A percentile compares a stretch with the other conserved stretches of the same genome.
Evolutionary conservation across 2,797 vertebrate species (phyloP).

Genomic region (Microctenopoma stevenorrisi): DNA sequence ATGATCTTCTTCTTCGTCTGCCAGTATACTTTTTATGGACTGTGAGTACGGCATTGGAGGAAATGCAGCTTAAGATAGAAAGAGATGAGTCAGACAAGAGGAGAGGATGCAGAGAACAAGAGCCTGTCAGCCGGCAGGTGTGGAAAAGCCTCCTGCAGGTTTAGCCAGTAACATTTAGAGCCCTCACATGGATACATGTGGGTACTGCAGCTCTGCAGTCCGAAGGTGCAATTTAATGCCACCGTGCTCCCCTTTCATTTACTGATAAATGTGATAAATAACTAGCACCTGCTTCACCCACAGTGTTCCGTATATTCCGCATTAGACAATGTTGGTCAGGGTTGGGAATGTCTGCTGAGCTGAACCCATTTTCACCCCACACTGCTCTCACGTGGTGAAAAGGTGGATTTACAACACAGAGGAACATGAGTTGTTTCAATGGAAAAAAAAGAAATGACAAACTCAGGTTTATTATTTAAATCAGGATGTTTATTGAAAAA

Average conservation of each 20-base stretch:
- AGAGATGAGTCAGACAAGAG: conserved; percentile 71
- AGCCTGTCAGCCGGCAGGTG: conserved; percentile 40
- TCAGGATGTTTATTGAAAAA: conserved; percentile 62
- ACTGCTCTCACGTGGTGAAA: conserved; percentile 60
- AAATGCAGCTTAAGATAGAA: conserved; percentile 73
- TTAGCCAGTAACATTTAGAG: conserved; percentile 20
- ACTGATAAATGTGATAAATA: neutral
- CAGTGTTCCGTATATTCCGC: conserved; percentile 6
- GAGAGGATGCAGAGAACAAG: conserved; percentile 37
- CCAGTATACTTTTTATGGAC: conserved; percentile 33
- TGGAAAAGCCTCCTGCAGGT: conserved; percentile 20
- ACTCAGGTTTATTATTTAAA: neutral
- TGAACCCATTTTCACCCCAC: conserved; percentile 26
- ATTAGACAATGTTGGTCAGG: neutral
- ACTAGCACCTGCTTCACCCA: neutral
- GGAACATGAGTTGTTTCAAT: conserved; percentile 16
- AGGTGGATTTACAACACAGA: conserved; percentile 38
- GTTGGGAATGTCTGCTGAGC: neutral
- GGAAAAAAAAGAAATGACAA: neutral
- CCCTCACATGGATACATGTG: conserved; percentile 41
- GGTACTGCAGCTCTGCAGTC: conserved; percentile 44
- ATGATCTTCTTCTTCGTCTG: conserved; percentile 20
- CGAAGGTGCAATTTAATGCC: neutral
- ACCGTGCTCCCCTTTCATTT: neutral
- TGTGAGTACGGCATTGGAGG: conserved; percentile 46